Evolutionary conservation across 2,888 invertebrate genomes (phyloP), one percentile per base, ranked within the genome.

Genomic region (Steinernema hermaphroditum): DNA sequence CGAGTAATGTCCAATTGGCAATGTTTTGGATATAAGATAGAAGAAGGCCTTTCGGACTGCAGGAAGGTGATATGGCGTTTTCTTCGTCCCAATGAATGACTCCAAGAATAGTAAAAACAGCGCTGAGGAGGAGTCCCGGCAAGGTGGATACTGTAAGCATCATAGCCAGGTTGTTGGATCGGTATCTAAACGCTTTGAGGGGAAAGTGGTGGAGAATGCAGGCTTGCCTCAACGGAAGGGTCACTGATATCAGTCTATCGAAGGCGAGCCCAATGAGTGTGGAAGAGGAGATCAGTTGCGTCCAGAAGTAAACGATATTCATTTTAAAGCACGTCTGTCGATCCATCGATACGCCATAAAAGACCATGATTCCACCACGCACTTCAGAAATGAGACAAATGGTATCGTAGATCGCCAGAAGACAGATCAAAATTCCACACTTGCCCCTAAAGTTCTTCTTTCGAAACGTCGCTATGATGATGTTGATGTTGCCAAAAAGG

Each of bases 111-210:
- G 19, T 19, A 19, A 49, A 49, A 49, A 49, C 9, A 6, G 49
- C 49, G 19, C 49, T 49, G 6, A 49, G 6, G 49, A 49, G 9
- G 6, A 19, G 6, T 49, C 49, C 49, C 12, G 49, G 49, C 19
- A 19, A 9, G 12, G 49, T 19, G 6, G 49, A 8, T 19, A 49
- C 19, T 16, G 19, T 49, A 6, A 49, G 8, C 6, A 19, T 49
- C 12, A n/a, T n/a, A 9, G 9, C 19, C 12, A 49, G 9, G 19
- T 9, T 9, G 12, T 49, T 22, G 27, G 54, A 27, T 4, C 9
- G 9, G 54, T 54, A 54, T 27, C 54, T 54, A 54, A 22, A 54
- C 6, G 54, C n/a, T n/a, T n/a, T n/a, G n/a, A n/a, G n/a, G n/a
- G n/a, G n/a, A n/a, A n/a, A n/a, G n/a, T n/a, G n/a, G n/a, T n/a